Base-by-base conservation (phyloP, 2,797 vertebrate species). In the Crotalus adamanteus region DNA sequence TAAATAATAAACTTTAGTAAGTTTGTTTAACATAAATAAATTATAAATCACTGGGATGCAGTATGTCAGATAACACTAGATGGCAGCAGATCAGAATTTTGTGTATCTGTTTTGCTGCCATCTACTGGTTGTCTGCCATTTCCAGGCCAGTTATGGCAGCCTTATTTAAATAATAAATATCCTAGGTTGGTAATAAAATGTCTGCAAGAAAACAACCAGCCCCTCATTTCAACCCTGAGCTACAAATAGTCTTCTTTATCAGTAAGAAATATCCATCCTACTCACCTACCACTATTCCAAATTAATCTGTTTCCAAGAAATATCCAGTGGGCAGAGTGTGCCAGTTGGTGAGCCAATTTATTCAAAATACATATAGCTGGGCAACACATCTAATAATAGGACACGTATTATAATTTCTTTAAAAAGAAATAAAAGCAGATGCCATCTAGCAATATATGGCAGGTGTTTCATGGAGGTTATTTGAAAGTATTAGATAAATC, bases 271-370 rank as follows among this genome's bases (percentile, higher is more conserved):
- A 31, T 18, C 65, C n/a, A 73, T 37, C 65, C 65, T 73, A 25
- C 9, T 83, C 20, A 47, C 20, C 37, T 47, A 83, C 37, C 9
- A 18, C 59, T 91, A 57, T 89, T 92, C 93, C 91, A 92, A 91
- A 92, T 94, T 95, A 93, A 88, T 51, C 37, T 89, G 90, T 22
- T 96, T 97, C 92, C 90, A 88, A 95, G 90, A 93, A 95, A 96
- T 94, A 90, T 37, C 51, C 51, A 90, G 59, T 88, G 90, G 95
- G 93, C 94, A 89, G 86, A 92, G 94, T 92, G 59, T 94, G 94
- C 94, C 96, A 97, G 94, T 93, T 97, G 96, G 96, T 92, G 94
- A 94, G 95, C 95, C 95, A 94, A 96, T 97, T 97, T 95, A 93
- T 95, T 47, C 93, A 95, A 95, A 96, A 95, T 94, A 95, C 95